These are phyloP conservation scores for Phthorimaea operculella DNA, from an alignment of 1,140 invertebrate genomes.

Conservation along the genomic window DNA sequence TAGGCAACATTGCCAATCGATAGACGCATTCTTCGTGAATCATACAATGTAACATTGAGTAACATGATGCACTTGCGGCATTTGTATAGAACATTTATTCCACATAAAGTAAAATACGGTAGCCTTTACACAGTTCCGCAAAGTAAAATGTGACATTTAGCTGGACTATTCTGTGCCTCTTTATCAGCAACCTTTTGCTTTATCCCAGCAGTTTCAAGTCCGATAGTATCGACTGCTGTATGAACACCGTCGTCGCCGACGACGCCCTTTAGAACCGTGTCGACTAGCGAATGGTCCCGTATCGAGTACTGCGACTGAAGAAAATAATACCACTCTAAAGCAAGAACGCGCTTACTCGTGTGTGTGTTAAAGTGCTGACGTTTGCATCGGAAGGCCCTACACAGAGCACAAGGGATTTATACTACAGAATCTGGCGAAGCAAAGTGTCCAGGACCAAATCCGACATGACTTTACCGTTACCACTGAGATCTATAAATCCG, in stretches of 20 bases:
- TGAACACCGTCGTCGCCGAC: constrained; percentile 19
- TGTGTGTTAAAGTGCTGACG: no score
- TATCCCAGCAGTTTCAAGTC: neutral
- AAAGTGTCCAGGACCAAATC: neutral
- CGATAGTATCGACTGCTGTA: constrained; percentile 1
- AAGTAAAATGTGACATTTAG: neutral
- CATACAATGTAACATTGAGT: no score
- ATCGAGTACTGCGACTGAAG: neutral
- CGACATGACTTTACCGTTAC: constrained; percentile 39
- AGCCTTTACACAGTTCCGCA: no score
- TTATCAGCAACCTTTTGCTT: constrained; percentile 1
- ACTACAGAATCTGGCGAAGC: no score
- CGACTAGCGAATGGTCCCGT: constrained; percentile 31
- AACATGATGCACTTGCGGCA: no score
- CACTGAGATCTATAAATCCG: constrained; percentile 53
- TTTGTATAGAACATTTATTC: no score
- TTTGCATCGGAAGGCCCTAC: no score
- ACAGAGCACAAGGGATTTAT: no score
- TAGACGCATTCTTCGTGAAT: no score
- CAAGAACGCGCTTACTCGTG: constrained; percentile 6
- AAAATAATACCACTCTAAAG: no score
- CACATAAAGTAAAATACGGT: no score
- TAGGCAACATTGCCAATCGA: no score
- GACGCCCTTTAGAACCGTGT: constrained; percentile 40
- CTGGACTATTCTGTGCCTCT: neutral